Evolutionary conservation across 92 coral and sea anemone genomes (phyloP), one percentile per base, ranked within the genome.

Genomic region (Heliopora coerulea): DNA sequence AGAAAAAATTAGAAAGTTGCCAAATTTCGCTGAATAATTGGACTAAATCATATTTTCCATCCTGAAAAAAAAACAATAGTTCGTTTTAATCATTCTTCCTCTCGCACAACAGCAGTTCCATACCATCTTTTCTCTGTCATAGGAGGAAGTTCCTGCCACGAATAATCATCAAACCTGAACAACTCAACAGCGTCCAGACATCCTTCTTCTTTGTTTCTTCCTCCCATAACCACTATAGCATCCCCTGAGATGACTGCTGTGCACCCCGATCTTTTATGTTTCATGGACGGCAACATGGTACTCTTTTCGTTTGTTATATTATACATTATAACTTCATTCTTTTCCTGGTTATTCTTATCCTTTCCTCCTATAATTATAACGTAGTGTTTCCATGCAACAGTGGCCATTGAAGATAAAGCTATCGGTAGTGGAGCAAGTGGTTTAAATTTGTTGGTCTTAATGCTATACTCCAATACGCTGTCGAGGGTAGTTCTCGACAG

Each of bases 231-330:
- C 26, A 84, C 69, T 56, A 91, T 75, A 25, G 65, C 69, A 0
- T 79, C 81, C 57, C 83, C 73, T 82, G 86, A 62, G 19, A 75
- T 66, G 20, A 86, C 84, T 4, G 91, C 96, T 0, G 91, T 70
- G 57, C 97, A 91, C 15, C 97, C 96, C 37, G 86, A 89, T 0
- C 97, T 90, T 59, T 79, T 89, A 31, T 85, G 74, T 52, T 83
- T 83, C 97, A 91, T 91, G 0, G 89, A n/a, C n/a, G n/a, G n/a
- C n/a, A n/a, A n/a, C n/a, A n/a, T n/a, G n/a, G n/a, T n/a, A n/a
- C n/a, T n/a, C 73, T 89, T 81, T 46, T 93, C 97, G 61, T 82
- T 78, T 17, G 58, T 50, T 50, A 50, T 50, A 17, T 50, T 50
- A 50, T 50, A 50, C 4, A 6, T 17, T 3, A 48, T 15, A 37